Evolutionary conservation across 2,797 vertebrate species (phyloP).

Genomic region (Gobionotothen gibberifrons): DNA sequence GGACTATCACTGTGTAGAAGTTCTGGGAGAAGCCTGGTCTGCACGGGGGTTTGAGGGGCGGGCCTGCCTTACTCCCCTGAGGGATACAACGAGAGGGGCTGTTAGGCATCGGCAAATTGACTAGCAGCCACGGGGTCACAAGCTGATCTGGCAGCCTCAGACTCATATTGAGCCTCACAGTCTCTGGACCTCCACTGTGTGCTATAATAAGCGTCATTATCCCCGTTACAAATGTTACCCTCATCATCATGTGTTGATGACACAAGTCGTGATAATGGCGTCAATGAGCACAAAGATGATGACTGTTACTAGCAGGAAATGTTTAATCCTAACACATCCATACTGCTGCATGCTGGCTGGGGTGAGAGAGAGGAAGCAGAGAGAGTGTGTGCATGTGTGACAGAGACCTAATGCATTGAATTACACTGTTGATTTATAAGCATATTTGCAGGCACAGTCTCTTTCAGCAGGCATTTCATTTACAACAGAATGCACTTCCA

Average conservation of each 20-base stretch:
- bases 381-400: constrained; percentile 13
- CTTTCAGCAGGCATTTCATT: constrained; percentile 12
- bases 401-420: constrained; percentile 11
- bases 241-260: background rate
- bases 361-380: background rate
- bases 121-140: constrained; percentile 56
- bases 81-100: constrained; percentile 64
- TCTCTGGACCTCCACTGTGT: constrained; percentile 14
- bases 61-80: constrained; percentile 86
- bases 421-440: constrained; percentile 12
- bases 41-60: constrained; percentile 87
- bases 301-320: background rate
- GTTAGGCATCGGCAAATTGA: constrained; percentile 73
- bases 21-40: constrained; percentile 95
- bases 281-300: constrained; percentile 1
- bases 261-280: constrained; percentile 8
- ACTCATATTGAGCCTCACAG: constrained; percentile 42
- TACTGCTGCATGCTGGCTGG: constrained; percentile 8
- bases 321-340: constrained; percentile 10
- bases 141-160: constrained; percentile 48
- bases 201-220: constrained; percentile 6
- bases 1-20: constrained; percentile 92
- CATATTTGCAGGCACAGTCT: constrained; percentile 15
- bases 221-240: background rate
- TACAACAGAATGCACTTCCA: constrained; percentile 17